A percentile compares a stretch with the other conserved stretches of the same genome.
These are phyloP conservation scores for Periphyllus acericola DNA, from an alignment of 2,888 invertebrate species.

Conservation along the genomic window DNA sequence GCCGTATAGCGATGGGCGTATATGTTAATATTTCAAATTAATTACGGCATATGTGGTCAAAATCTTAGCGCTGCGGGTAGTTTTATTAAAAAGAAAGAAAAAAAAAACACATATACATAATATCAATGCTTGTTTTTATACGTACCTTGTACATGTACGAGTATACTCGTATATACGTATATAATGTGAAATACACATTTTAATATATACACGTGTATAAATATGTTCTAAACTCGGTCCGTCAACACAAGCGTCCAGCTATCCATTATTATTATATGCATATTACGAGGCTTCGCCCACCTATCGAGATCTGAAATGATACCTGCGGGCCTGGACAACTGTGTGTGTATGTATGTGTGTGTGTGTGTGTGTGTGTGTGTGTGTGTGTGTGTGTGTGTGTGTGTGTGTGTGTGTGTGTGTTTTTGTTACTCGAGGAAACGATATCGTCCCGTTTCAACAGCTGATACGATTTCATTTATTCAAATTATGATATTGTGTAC, in stretches of 20 bases:
- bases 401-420: no score
- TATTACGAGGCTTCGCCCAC: constrained; percentile 56
- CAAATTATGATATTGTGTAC: not conserved
- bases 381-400: not conserved
- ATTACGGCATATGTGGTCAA: constrained; percentile 52
- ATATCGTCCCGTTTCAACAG: constrained; percentile 35
- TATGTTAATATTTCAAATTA: constrained; percentile 60
- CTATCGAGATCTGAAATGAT: constrained; percentile 53
- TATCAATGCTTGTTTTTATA: constrained; percentile 20
- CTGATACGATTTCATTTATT: constrained; percentile 24
- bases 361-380: not conserved
- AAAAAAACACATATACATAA: constrained; percentile 10
- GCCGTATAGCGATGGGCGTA: constrained; percentile 43
- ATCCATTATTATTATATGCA: constrained; percentile 52
- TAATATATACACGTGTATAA: not conserved
- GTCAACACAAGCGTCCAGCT: constrained; percentile 46
- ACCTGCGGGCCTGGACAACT: constrained; percentile 30
- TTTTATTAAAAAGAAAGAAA: constrained; percentile 46
- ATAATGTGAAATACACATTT: not conserved
- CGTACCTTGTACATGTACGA: no score
- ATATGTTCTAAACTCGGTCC: constrained; percentile 24
- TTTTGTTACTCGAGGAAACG: constrained; percentile 7
- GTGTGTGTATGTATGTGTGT: not conserved
- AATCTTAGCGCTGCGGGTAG: constrained; percentile 59
- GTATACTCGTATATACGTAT: not conserved